Evolutionary conservation across 2,113 vertebrate species (phyloP), one percentile per base, ranked within the genome.

Genomic region (Rhadina sibilatrix): DNA sequence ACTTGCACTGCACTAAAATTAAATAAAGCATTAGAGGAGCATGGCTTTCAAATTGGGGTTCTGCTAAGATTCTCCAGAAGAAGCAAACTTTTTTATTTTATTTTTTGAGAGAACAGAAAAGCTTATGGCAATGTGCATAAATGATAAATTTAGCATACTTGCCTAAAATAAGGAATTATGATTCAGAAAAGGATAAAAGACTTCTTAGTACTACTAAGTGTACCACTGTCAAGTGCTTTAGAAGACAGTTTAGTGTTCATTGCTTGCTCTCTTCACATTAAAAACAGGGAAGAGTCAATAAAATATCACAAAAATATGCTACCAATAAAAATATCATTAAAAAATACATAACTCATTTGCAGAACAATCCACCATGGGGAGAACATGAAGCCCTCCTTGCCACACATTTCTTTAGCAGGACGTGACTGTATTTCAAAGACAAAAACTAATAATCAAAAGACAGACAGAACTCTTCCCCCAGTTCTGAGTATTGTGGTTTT

Each of bases 141-240:
- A 63, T 44, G 15, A 79, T 52, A 31, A 74, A 87, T 60, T 56
- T 79, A 69, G 31, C 60, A 38, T 24, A 22, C 14, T 75, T 59
- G 15, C 38, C 53, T 88, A 59, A 95, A 89, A 94, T 72, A 90
- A 94, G 65, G 88, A 89, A 90, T 90, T 96, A 80, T 79, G 87
- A 95, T 89, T 93, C 87, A 92, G 38, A 57, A 70, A 69, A 90
- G 63, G 78, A 93, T 95, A 83, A 96, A 95, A 96, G 50, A 49
- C 35, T 87, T 72, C 47, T 50, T 53, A 53, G 59, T 44, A 70
- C 56, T 56, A 53, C 44, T 54, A 46, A 25, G 2, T 50, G 50
- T 56, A 24, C 22, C 46, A 78, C 78, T 95, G 74, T 38, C 87
- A 96, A 95, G 47, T 83, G 50, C 42, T 83, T 93, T 75, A 83